Evolutionary conservation across 92 coral and sea anemone genomes (phyloP), one percentile per base, ranked within the genome.

Genomic region (Galaxea fascicularis): DNA sequence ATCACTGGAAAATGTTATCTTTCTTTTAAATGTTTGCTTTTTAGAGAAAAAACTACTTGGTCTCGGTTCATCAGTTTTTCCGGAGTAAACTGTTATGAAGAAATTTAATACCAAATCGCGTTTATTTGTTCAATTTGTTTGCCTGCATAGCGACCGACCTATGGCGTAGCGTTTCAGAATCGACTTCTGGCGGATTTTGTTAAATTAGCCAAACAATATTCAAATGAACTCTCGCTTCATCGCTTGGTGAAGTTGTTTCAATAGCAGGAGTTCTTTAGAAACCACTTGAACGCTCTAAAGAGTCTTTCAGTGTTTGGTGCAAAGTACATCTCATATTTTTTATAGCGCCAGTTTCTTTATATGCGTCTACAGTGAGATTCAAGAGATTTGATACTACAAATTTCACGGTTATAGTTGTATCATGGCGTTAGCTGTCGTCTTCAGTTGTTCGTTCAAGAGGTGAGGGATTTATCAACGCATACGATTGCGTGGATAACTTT

Each of bases 121-220:
- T 59, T 24, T 92, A 79, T 92, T 94, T 89, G 76, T 75, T 58
- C 53, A 68, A 25, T 28, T 67, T 92, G 92, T 94, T 94, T 94
- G 87, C 95, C 54, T 62, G 73, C 62, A 29, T 46, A 74, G 77
- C 44, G 11, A 52, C 53, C 62, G 88, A 83, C 98, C 98, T 94
- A 94, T 94, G 85, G 89, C 67, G 74, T 87, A 35, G 71, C 94
- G 78, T 84, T 88, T 78, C 79, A 84, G 25, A 73, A 65, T 86
- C 87, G 89, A 75, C 81, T 84, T 74, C 94, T 84, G 79, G 85
- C 84, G 98, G 93, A 92, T 94, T 94, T 89, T 54, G 62, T 86
- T 92, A 73, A 79, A 92, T 92, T 82, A 92, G 87, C 92, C 76
- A 60, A 69, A 65, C 80, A 75, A 93, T 87, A 94, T 89, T 94